Base-by-base conservation (phyloP, 2,113 vertebrate genomes). In the Thinocorus orbignyianus region DNA sequence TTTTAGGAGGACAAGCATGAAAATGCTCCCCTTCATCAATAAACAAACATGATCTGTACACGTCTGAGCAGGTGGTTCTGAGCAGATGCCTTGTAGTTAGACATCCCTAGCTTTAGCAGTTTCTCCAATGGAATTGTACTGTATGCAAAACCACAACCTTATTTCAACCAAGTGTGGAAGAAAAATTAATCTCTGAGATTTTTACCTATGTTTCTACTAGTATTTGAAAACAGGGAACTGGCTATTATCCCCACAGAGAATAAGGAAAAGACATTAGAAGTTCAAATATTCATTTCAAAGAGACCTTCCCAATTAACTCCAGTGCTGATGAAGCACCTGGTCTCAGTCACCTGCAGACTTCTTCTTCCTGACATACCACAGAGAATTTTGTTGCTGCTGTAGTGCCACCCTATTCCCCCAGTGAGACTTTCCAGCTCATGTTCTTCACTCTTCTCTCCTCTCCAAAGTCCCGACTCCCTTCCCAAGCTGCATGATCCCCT, bases 401-500 rank as follows among this genome's bases (percentile, higher is more conserved):
- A 3, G 52, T 44, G 54, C 13, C 0, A 2, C 28, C 26, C 7
- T 55, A 9, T 64, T 62, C 3, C 25, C 9, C 2, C 4, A 30
- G 7, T 0, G 1, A 92, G 54, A 42, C 8, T 22, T 74, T 86
- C 62, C 37, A 88, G 23, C 25, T 68, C 24, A 55, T 13, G 26
- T 46, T 91, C 10, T 33, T 86, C 0, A 0, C 31, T 52, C 10
- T 70, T 20, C 17, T 42, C 12, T 42, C 18, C 39, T 17, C 28
- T 15, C 12, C 4, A 1, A 78, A 51, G 44, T 28, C 13, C 6
- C 3, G 25, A 0, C 13, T 44, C 9, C 22, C 39, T 71, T 87
- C 60, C 33, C 15, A 62, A 73, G 16, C 12, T 58, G 16, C 2
- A 1, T 0, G 1, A 17, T n/a, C 25, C 17, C 12, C 46, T 42